phyloP scores from a whole-genome alignment of 2,113 vertebrate genomes.

The Dasypus novemcinctus region DNA sequence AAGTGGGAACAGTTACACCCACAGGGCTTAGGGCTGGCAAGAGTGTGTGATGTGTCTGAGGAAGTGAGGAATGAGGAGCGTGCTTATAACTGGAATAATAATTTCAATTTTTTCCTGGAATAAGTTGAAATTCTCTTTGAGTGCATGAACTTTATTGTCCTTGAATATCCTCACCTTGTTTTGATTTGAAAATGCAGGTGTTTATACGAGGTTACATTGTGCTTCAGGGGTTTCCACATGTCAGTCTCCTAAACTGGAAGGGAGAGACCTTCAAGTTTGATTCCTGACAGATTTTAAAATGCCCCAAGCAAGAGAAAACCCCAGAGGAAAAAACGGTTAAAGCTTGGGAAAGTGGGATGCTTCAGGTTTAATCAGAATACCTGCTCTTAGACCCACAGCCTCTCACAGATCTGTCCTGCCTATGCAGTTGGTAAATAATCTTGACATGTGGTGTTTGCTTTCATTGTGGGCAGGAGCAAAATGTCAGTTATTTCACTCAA shows the following conservation, averaged over 20 bases:
- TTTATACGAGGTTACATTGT: background rate
- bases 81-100: background rate
- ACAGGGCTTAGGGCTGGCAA: background rate
- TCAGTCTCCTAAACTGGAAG: background rate
- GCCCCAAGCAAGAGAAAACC: conserved; percentile 26
- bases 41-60: background rate
- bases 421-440: conserved; percentile 47
- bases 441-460: conserved; percentile 49
- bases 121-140: conserved; percentile 6
- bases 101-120: background rate
- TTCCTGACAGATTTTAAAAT: conserved; percentile 56
- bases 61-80: background rate
- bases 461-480: conserved; percentile 29
- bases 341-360: background rate
- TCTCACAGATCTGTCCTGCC: background rate
- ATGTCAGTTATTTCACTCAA: conserved; percentile 63
- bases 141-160: background rate
- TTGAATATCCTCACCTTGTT: background rate
- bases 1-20: background rate
- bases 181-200: background rate
- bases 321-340: background rate
- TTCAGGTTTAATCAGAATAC: conserved; percentile 22
- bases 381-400: background rate
- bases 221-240: background rate
- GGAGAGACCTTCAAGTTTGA: conserved; percentile 35